Base-by-base conservation (phyloP, 2,888 invertebrate species). In the Physocephala rufipes region DNA sequence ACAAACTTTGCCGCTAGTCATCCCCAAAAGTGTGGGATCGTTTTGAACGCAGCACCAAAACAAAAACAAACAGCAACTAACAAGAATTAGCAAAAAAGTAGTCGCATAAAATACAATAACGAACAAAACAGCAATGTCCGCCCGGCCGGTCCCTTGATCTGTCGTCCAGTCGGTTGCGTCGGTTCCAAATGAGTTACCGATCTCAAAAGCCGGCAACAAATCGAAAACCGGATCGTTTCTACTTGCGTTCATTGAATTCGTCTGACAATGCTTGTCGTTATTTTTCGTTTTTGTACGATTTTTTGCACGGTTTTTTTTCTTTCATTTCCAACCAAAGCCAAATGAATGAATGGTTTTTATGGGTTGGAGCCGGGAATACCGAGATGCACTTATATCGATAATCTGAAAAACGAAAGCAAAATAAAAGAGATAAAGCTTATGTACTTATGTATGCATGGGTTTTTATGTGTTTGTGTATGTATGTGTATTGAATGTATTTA, bases 131-230 rank as follows among this genome's bases (percentile, higher is more conserved):
- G 61, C 62, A 62, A 51, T 62, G 49, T 62, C 49, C 30, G 49
- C 26, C 36, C 21, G 61, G 61, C 36, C 61, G 49, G 61, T 59
- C 61, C 51, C 45, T 65, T 30, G 2, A n/a, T 28, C 26, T 21
- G 30, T 15, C 36, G 64, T 19, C 64, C 21, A 3, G 19, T 47
- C 9, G 36, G 63, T 43, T 55, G 30, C 24, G 26, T 43, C 58
- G 58, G 58, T 24, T 58, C 45, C 58, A 67, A 67, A 58, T 67
- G 59, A 67, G 28, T 59, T 59, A 59, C 67, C 67, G 67, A 59
- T 65, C 55, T 55, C 51, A 65, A 71, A 71, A 71, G 71, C 71
- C 71, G 71, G 71, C 66, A 71, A 71, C 65, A 59, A 58, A 65
- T 64, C 49, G 66, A 65, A 66, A 61, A 66, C 65, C 55, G 59